phyloP scores from a whole-genome alignment of 37 sponge, comb jelly and placozoan species.

The Haliclona indistincta region DNA sequence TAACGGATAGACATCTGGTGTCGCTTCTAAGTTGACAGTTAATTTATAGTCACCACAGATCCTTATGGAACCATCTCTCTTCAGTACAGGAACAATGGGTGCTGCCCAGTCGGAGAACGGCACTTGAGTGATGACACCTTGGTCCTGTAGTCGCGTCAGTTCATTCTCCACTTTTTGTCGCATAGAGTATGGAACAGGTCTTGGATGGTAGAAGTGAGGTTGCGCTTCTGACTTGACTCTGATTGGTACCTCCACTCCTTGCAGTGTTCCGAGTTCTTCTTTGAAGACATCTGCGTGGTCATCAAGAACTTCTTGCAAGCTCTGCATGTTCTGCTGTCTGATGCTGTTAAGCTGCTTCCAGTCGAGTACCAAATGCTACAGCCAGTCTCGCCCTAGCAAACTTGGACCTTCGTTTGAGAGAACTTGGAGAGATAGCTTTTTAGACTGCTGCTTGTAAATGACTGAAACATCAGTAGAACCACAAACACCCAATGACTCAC shows the following conservation, averaged over 20 bases:
- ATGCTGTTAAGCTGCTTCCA: neutral
- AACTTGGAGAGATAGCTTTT: neutral
- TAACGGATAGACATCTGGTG: too few species aligned
- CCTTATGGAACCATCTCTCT: too few species aligned
- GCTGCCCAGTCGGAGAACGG: conserved; percentile 52
- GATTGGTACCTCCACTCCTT: conserved; percentile 14
- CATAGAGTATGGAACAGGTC: conserved; percentile 41
- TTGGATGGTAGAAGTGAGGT: conserved; percentile 20
- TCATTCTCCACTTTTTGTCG: conserved; percentile 33
- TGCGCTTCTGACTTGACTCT: neutral
- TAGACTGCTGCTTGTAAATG: neutral
- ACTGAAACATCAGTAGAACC: neutral
- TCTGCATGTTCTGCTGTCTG: neutral
- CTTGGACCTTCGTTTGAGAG: conserved; percentile 20
- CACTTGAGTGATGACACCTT: conserved; percentile 40
- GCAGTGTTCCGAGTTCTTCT: conserved; percentile 21
- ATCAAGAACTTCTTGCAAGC: conserved; percentile 15
- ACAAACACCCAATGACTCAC: neutral
- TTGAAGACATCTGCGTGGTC: conserved; percentile 27
- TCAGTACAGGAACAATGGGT: too few species aligned
- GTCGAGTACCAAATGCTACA: neutral
- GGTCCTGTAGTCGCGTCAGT: neutral
- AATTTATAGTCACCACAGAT: too few species aligned
- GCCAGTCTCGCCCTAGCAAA: conserved; percentile 46
- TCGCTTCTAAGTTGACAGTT: too few species aligned